Evolutionary conservation across 1,140 invertebrate species (phyloP), one percentile per base, ranked within the genome.

Genomic region (Polypedilum vanderplanki): DNA sequence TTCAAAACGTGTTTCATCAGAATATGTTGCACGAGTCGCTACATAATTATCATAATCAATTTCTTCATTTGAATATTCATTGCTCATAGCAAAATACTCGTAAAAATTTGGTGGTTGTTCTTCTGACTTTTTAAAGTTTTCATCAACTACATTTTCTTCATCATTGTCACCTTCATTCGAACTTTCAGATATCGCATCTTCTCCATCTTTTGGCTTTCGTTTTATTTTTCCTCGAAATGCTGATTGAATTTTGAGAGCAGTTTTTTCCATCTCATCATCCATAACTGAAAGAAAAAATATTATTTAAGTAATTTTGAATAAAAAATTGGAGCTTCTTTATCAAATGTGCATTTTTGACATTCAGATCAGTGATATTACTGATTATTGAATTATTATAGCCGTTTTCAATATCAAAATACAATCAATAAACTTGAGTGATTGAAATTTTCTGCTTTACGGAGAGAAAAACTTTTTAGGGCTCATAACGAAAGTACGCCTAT

Each of bases 211-310:
- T 20, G 65, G 65, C 18, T 70, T 70, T 8, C 65, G 15, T 9
- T 22, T 18, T 9, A 70, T 70, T 20, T 70, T 70, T 57, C 90
- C 89, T 79, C 90, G 84, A 80, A 89, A 91, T 74, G 84, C 87
- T 77, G 90, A 89, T 81, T 91, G 90, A 81, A 91, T 91, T 81
- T 88, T 89, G 73, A 86, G 87, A 76, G 90, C 89, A 75, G 90
- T 89, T 79, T 89, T 82, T 75, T 85, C 86, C 65, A 70, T 70
- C 10, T 70, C 65, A 22, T 18, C 65, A 20, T 70, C 65, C 65
- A 70, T 70, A 7, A 70, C 65, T 33, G 5, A 33, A 5, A 33
- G 24, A 33, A 33, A 33, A 33, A 33, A n/a, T n/a, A n/a, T n/a
- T n/a, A n/a, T n/a, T n/a, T n/a, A n/a, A n/a, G n/a, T n/a, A n/a